Percentiles rank a stretch among this genome's conserved stretches.
Evolutionary conservation across 2,888 invertebrate species (phyloP).

Genomic region (Eumerus sabulonum): DNA sequence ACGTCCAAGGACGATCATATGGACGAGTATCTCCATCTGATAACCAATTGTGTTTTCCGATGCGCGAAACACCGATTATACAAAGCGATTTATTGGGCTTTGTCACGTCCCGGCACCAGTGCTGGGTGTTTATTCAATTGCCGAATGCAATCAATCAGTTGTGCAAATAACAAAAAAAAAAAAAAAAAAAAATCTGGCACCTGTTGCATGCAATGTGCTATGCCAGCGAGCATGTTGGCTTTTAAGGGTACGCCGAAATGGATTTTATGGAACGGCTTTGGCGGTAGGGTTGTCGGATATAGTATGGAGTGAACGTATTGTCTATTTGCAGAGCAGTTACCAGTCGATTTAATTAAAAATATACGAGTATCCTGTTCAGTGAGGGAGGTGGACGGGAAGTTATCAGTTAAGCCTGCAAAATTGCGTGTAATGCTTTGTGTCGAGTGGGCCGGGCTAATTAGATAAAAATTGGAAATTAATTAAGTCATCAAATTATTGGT

Average conservation of each 20-base stretch:
- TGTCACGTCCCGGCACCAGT: background rate
- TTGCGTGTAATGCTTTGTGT: too few species aligned
- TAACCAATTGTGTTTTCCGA: background rate
- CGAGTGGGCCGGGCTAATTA: too few species aligned
- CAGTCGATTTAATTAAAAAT: conserved; percentile 31
- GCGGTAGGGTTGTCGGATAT: too few species aligned
- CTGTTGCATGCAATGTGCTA: conserved; percentile 25
- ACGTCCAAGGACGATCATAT: too few species aligned
- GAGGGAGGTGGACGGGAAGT: conserved; percentile 3
- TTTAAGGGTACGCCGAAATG: background rate
- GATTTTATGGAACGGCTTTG: too few species aligned
- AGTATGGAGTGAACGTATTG: too few species aligned
- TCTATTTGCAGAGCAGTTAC: background rate
- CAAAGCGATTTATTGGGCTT: background rate
- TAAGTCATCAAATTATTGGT: too few species aligned
- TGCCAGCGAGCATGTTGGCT: background rate
- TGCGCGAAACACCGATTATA: background rate
- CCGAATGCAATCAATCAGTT: conserved; percentile 43
- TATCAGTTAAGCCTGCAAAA: conserved; percentile 32
- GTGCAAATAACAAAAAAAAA: conserved; percentile 42
- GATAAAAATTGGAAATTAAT: too few species aligned
- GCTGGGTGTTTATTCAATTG: conserved; percentile 35
- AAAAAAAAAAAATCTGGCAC: conserved; percentile 33
- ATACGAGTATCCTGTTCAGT: too few species aligned
- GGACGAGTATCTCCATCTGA: too few species aligned